These are phyloP conservation scores for Tenodera sinensis DNA, from an alignment of 2,888 invertebrate genomes.

Conservation along the genomic window DNA sequence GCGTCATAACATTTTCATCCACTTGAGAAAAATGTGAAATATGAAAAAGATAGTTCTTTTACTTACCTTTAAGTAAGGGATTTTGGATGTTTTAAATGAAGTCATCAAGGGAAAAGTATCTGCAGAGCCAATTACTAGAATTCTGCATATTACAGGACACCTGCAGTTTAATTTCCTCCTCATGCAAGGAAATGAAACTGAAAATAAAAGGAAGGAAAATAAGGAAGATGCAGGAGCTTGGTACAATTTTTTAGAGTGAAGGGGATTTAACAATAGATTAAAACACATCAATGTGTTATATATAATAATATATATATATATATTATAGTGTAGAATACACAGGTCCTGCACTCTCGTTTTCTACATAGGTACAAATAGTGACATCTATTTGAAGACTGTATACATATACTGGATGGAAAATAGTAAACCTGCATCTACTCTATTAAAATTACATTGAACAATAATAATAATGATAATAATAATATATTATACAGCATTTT, in stretches of 20 bases:
- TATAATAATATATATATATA: neutral
- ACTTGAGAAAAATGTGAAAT: no score
- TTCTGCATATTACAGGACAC: neutral
- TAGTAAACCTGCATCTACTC: neutral
- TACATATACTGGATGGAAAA: neutral
- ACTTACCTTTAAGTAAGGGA: no score
- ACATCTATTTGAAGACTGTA: conserved; percentile 2
- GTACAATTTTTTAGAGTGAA: neutral
- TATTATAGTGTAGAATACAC: neutral
- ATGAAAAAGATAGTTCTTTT: no score
- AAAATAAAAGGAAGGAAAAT: neutral
- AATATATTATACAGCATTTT: neutral
- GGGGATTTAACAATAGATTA: neutral
- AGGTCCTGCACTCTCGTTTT: neutral
- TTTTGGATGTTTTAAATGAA: no score
- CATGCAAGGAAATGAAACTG: neutral
- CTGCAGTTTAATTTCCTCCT: neutral
- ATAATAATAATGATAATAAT: neutral
- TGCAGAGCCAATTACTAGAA: no score
- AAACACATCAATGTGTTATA: neutral
- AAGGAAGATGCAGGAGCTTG: neutral
- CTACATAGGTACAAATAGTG: neutral
- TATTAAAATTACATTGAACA: neutral
- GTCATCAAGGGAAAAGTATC: no score
- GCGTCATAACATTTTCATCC: no score